These are phyloP conservation scores for Drosophila paracracens DNA, from an alignment of 2,888 invertebrate genomes.

Conservation along the genomic window DNA sequence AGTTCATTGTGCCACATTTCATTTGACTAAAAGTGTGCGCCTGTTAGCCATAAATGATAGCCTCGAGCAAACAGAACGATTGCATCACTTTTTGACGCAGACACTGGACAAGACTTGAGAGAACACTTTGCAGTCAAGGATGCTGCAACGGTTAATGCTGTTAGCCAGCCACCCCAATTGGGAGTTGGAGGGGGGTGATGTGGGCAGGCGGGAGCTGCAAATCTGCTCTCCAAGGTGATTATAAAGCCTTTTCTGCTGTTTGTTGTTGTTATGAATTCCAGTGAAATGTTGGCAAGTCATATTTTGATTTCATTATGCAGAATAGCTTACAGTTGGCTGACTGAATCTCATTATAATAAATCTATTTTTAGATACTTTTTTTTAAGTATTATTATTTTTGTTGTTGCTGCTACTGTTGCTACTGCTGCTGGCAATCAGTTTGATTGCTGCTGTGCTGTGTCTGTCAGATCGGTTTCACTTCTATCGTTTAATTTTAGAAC, in stretches of 20 bases:
- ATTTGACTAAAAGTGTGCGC: slow-evolving; percentile 69
- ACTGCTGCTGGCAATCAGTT: slow-evolving; percentile 55
- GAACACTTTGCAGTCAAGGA: slow-evolving; percentile 21
- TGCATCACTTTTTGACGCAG: slow-evolving; percentile 54
- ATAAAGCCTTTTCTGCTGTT: slow-evolving; percentile 62
- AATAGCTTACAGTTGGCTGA: slow-evolving; percentile 38
- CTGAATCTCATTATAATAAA: slow-evolving; percentile 31
- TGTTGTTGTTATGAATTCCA: slow-evolving; percentile 28
- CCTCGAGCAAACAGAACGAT: slow-evolving; percentile 65
- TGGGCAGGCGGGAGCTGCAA: not conserved
- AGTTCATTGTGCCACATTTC: slow-evolving; percentile 74
- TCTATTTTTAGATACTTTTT: slow-evolving; percentile 14
- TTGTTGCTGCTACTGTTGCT: slow-evolving; percentile 17
- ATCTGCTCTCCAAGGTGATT: slow-evolving; percentile 67
- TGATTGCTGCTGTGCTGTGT: slow-evolving; percentile 51
- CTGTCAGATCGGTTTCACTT: slow-evolving; percentile 22
- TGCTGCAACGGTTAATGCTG: slow-evolving; percentile 56
- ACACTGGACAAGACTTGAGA: slow-evolving; percentile 15
- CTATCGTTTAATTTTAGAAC: slow-evolving; percentile 28
- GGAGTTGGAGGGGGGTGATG: slow-evolving; percentile 36
- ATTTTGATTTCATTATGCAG: slow-evolving; percentile 66
- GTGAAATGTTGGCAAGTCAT: slow-evolving; percentile 31
- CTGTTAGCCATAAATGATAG: slow-evolving; percentile 58
- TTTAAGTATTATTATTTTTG: not conserved
- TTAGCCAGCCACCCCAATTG: slow-evolving; percentile 57